A percentile compares a stretch with the other conserved stretches of the same genome.
Evolutionary conservation across 2,888 invertebrate species (phyloP).

Genomic region (Cynaeus angustus): DNA sequence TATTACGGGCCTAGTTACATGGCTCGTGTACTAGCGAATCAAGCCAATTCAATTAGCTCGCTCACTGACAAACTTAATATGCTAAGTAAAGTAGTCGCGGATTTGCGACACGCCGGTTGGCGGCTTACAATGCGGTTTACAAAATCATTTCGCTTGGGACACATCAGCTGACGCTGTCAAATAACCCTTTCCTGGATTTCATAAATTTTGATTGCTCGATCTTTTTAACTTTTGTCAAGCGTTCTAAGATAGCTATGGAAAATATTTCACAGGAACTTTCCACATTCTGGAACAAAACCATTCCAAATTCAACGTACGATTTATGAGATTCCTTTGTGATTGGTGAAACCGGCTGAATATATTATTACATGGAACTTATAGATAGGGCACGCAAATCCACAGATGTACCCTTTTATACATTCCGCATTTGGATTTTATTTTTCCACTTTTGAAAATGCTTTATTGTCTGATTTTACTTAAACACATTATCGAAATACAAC

Average conservation of each 20-base stretch:
- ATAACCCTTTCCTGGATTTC: constrained; percentile 22
- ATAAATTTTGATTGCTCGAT: constrained; percentile 39
- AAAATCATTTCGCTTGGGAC: constrained; percentile 49
- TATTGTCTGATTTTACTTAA: constrained; percentile 31
- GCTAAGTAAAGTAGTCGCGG: constrained; percentile 68
- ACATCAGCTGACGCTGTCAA: constrained; percentile 42
- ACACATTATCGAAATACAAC: constrained; percentile 16
- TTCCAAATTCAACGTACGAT: constrained; percentile 47
- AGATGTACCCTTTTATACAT: constrained; percentile 33
- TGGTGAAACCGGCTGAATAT: constrained; percentile 47
- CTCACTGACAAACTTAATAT: constrained; percentile 69
- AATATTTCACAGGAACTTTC: constrained; percentile 44
- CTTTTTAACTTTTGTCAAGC: constrained; percentile 36
- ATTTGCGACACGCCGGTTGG: constrained; percentile 58
- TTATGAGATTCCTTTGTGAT: constrained; percentile 52
- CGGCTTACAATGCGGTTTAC: constrained; percentile 48
- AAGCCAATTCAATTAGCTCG: constrained; percentile 69
- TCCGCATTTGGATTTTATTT: constrained; percentile 33
- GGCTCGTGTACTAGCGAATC: constrained; percentile 67
- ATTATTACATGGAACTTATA: constrained; percentile 48
- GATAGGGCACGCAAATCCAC: constrained; percentile 39
- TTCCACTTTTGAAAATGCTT: constrained; percentile 9
- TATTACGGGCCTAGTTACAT: constrained; percentile 68
- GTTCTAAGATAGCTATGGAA: constrained; percentile 35
- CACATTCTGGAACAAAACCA: constrained; percentile 47